phyloP scores from a whole-genome alignment of 2,888 invertebrate species.

The Iselma pallidipennis region DNA sequence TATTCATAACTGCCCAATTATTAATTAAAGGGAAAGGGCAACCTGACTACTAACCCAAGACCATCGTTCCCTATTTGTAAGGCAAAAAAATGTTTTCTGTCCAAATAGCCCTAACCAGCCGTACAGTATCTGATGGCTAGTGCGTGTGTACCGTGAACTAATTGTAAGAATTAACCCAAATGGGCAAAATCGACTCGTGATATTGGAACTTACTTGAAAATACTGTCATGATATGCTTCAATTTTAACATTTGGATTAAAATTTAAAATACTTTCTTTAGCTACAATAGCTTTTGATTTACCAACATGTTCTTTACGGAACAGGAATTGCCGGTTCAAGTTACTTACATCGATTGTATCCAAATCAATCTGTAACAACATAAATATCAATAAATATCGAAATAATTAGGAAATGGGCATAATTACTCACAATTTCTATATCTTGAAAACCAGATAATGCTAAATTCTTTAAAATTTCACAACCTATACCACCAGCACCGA shows the following conservation, averaged over 20 bases:
- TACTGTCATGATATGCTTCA: slow-evolving; percentile 88
- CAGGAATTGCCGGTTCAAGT: slow-evolving; percentile 98
- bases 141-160: no score
- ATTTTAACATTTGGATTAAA: slow-evolving; percentile 91
- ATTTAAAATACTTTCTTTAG: slow-evolving; percentile 82
- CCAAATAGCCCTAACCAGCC: no score
- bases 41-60: no score
- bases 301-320: slow-evolving; percentile 98
- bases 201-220: slow-evolving; percentile 86
- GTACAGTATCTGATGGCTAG: no score
- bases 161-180: no score
- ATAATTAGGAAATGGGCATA: slow-evolving; percentile 7
- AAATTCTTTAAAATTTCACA: slow-evolving; percentile 98
- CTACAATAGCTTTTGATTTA: slow-evolving; percentile 93
- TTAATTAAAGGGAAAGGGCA: no score
- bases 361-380: slow-evolving; percentile 86
- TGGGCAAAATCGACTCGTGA: no score
- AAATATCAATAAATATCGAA: slow-evolving; percentile 5
- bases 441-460: slow-evolving; percentile 88
- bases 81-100: no score
- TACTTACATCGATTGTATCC: slow-evolving; percentile 99
- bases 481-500: slow-evolving; percentile 99
- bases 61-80: no score
- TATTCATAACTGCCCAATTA: no score
- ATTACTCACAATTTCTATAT: slow-evolving; percentile 85